Conservation (phyloP, 1,140 invertebrate genomes). For the Leptestheria dahalacensis region DNA sequence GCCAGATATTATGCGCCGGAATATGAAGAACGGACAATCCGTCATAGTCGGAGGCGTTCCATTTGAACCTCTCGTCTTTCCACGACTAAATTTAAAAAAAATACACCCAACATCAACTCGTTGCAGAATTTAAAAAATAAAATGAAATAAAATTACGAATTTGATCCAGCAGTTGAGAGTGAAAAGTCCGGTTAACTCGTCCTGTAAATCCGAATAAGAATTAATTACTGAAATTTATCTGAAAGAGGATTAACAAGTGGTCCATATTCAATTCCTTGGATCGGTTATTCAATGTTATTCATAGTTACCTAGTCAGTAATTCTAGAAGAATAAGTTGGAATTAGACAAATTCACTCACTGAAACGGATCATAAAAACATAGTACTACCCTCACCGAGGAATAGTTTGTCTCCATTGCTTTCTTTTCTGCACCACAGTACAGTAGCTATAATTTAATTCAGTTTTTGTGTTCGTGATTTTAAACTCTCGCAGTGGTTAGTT, state of each 20-base stretch:
- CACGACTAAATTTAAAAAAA: constrained; percentile 36
- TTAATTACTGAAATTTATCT: background rate
- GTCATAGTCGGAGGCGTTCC: constrained; percentile 43
- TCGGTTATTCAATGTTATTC: constrained; percentile 37
- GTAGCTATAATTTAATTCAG: too few relatives aligned
- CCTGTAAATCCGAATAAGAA: background rate
- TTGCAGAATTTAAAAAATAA: background rate
- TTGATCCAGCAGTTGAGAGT: background rate
- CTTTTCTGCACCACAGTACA: too few relatives aligned
- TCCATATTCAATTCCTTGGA: background rate
- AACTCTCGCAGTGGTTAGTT: too few relatives aligned
- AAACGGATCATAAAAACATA: too few relatives aligned
- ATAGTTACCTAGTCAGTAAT: too few relatives aligned
- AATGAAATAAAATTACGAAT: background rate
- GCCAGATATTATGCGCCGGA: constrained; percentile 47
- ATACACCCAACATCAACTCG: background rate
- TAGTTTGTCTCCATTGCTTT: too few relatives aligned
- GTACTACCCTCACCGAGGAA: too few relatives aligned
- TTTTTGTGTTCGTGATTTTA: too few relatives aligned
- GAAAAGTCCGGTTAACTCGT: background rate
- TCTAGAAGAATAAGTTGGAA: too few relatives aligned
- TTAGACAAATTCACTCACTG: too few relatives aligned
- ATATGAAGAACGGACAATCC: constrained; percentile 37
- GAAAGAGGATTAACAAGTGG: background rate
- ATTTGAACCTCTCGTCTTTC: constrained; percentile 45